Evolutionary conservation across 92 coral and sea anemone genomes (phyloP).

Genomic region (Palythoa grandiflora): DNA sequence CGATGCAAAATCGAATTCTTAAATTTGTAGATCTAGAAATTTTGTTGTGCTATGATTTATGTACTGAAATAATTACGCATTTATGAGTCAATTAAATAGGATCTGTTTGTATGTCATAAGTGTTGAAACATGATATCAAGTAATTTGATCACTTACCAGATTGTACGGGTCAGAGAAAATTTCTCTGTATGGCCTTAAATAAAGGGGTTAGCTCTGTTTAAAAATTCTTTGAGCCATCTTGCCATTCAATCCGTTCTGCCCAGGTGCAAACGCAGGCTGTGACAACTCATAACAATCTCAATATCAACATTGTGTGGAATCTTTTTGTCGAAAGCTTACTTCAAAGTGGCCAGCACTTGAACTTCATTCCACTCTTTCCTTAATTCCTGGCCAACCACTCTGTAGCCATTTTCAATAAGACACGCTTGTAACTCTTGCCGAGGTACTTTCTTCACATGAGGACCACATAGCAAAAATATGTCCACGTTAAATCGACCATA

Average conservation of each 20-base stretch:
- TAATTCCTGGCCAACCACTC: conserved; percentile 16
- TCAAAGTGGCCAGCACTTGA: conserved; percentile 25
- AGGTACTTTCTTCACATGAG: conserved; percentile 44
- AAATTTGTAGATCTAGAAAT: too few relatives aligned
- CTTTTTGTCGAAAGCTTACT: conserved; percentile 41
- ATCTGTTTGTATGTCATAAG: conserved; percentile 15
- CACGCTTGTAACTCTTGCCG: conserved; percentile 29
- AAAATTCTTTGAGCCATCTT: conserved; percentile 52
- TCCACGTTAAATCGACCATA: conserved; percentile 44
- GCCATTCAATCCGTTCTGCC: conserved; percentile 56
- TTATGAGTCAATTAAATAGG: conserved; percentile 5
- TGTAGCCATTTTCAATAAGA: conserved; percentile 3
- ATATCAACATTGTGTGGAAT: conserved; percentile 51
- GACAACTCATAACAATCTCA: conserved; percentile 61
- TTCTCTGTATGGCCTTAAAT: conserved; percentile 32
- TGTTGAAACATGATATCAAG: conserved; percentile 5
- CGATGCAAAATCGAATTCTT: too few relatives aligned
- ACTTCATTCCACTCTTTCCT: conserved; percentile 33
- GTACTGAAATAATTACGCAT: neutral
- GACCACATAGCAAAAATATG: conserved; percentile 46
- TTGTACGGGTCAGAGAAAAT: conserved; percentile 33
- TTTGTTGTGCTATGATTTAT: too few relatives aligned
- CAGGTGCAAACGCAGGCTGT: conserved; percentile 69
- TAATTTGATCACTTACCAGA: conserved; percentile 12
- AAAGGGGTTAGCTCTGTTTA: conserved; percentile 36